Conservation (phyloP, 2,797 vertebrate species). For the Oreortyx pictus region DNA sequence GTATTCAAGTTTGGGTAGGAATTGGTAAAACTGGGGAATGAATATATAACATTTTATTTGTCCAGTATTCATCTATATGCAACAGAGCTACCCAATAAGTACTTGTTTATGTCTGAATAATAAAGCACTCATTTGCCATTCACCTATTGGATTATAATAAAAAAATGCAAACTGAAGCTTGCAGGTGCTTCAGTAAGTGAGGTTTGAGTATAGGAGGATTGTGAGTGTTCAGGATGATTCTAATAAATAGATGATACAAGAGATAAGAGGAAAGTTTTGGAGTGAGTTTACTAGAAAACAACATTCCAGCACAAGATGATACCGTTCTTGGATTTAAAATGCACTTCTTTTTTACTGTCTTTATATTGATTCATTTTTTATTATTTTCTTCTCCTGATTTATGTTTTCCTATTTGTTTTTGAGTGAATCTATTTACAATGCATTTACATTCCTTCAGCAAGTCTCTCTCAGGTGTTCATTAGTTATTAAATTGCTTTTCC, state of each 20-base stretch:
- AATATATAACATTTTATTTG: not conserved
- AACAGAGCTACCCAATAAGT: not conserved
- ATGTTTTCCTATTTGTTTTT: conserved; percentile 14
- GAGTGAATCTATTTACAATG: not conserved
- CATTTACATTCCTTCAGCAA: not conserved
- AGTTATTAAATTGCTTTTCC: conserved; percentile 31
- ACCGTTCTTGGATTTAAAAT: not conserved
- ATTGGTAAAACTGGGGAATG: not conserved
- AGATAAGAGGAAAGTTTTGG: not conserved
- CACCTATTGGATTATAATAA: not conserved
- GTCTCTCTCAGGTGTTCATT: conserved; percentile 4
- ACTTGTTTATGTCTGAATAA: not conserved
- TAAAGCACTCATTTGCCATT: not conserved
- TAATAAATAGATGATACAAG: not conserved
- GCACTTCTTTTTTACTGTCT: not conserved
- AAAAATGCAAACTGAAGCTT: not conserved
- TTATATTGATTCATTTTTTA: not conserved
- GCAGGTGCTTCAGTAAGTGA: not conserved
- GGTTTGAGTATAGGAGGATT: not conserved
- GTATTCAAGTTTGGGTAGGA: not conserved
- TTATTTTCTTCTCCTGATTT: not conserved
- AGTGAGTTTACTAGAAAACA: not conserved
- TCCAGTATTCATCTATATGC: not conserved
- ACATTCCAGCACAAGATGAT: not conserved
- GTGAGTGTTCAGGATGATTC: not conserved